Base-by-base conservation (phyloP, 2,888 invertebrate species). In the Stomorhina lunata region DNA sequence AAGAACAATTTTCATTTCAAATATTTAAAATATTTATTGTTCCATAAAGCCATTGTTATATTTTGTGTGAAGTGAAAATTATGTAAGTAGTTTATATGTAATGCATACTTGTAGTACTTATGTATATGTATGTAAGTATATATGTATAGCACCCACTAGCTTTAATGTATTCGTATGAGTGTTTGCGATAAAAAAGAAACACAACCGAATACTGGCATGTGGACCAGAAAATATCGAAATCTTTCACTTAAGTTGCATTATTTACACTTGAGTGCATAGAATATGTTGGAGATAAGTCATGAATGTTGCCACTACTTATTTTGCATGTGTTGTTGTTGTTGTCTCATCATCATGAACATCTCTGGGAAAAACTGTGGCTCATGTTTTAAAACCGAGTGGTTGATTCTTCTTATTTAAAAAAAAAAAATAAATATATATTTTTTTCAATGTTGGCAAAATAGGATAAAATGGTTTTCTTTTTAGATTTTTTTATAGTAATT, bases 241-340 rank as follows among this genome's bases (percentile, higher is more conserved):
- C 81, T 81, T 78, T 81, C 55, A 78, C 78, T 78, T 78, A 81
- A 84, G 73, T 76, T 83, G 61, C 79, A 81, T 83, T 84, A 83
- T 84, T 83, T 63, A 76, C 81, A 80, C 81, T 81, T 80, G 84
- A 84, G 84, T 84, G 84, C 84, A 84, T 75, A 63, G 9, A 50
- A 12, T 66, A 80, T 80, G 68, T 78, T 82, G 79, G 63, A 84
- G 80, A 83, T 84, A 84, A 84, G 84, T 84, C 84, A 84, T 81
- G 84, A 80, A 80, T 84, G 73, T 78, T 81, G 81, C 78, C 78
- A 69, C 78, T 65, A 78, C 81, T 69, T 69, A 69, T 73, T 81
- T n/a, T n/a, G n/a, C n/a, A n/a, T n/a, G n/a, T n/a, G 73, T 73
- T 78, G 73, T 78, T 81, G 72, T 63, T 78, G 57, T 79, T n/a